Base-by-base conservation (phyloP, 2,113 vertebrate genomes). In the Anolis sagrei region DNA sequence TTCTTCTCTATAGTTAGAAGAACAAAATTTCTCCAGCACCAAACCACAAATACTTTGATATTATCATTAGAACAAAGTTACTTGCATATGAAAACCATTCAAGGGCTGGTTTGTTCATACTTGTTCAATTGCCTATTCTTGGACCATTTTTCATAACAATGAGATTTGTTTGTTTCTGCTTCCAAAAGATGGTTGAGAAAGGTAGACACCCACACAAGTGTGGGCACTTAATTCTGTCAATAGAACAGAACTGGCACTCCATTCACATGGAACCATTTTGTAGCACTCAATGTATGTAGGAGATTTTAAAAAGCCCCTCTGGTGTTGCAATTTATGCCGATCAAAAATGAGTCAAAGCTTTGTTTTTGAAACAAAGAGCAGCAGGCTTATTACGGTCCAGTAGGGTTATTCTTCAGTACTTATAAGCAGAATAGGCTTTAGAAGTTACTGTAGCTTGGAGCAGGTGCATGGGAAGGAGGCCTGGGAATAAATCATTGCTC, bases 301-400 rank as follows among this genome's bases (percentile, higher is more conserved):
- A 70, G 76, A 39, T 84, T 85, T 11, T 9, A 21, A 36, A 61
- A 61, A 36, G 81, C 39, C 51, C 62, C 68, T 44, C 54, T 25
- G 68, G 25, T 83, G 81, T 54, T 25, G 2, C 51, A 39, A 75
- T 74, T 75, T 75, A 34, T 75, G 54, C 72, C 81, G 44, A 83
- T 75, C 74, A 61, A 80, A 64, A 21, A 27, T 75, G 54, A 61
- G 36, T 82, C 81, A 82, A 82, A 78, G 49, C 13, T 68, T 51
- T 69, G 51, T 36, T 69, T 77, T 69, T 32, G 39, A 84, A 68
- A 48, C 25, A 84, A 84, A 23, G 48, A 39, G 48, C 51, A 21
- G 36, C 34, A 58, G n/a, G 34, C 49, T n/a, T 49, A 79, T 79
- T 61, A 72, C 1, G 70, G 34, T 39, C 25, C 49, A 72, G 66